phyloP scores from a whole-genome alignment of 2,113 vertebrate species.

The Percina caprodes region DNA sequence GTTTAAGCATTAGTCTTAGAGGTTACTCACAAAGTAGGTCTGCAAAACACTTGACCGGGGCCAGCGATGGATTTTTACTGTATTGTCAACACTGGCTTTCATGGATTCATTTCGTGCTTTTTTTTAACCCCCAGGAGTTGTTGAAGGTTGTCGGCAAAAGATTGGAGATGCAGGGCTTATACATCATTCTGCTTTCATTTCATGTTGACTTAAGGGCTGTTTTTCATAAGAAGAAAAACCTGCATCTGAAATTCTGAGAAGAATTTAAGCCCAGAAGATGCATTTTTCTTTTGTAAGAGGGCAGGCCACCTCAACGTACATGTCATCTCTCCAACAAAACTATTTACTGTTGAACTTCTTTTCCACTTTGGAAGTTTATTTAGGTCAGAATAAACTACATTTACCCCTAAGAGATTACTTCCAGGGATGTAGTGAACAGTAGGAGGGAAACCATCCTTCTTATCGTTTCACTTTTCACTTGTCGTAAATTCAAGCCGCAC shows the following conservation, averaged over 20 bases:
- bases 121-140: background rate
- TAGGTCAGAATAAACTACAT: slow-evolving; percentile 28
- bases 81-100: slow-evolving; percentile 18
- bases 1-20: slow-evolving; percentile 1
- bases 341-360: background rate
- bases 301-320: background rate
- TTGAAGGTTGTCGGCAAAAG: background rate
- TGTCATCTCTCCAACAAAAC: background rate
- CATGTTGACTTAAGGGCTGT: background rate
- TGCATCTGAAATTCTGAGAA: background rate
- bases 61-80: slow-evolving; percentile 24
- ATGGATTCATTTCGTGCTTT: slow-evolving; percentile 16
- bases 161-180: background rate
- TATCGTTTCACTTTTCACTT: background rate
- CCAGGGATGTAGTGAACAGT: slow-evolving; percentile 3
- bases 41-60: slow-evolving; percentile 25
- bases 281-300: background rate
- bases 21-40: background rate
- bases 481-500: background rate
- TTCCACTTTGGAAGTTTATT: slow-evolving; percentile 16
- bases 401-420: slow-evolving; percentile 5
- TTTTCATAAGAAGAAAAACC: background rate
- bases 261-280: background rate
- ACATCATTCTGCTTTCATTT: slow-evolving; percentile 6
- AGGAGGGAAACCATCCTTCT: background rate